Evolutionary conservation across 2,888 invertebrate species (phyloP).

Genomic region (Pseudococcus longispinus): DNA sequence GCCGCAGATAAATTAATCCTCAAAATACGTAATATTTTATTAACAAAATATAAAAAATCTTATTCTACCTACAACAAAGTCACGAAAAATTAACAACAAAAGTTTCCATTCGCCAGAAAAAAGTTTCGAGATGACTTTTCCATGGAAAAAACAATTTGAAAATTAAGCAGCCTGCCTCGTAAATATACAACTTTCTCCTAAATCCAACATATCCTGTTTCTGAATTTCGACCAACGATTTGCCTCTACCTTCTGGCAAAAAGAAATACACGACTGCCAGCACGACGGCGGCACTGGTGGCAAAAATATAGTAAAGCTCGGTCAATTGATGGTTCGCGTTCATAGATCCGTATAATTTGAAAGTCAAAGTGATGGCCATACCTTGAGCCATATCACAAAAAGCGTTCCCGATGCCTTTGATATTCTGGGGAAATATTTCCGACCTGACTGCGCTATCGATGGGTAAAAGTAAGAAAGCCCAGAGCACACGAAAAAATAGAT

Average conservation of each 20-base stretch:
- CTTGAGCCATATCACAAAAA: slow-evolving; percentile 27
- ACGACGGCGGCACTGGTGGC: not conserved
- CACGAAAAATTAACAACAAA: too few species aligned
- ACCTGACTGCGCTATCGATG: not conserved
- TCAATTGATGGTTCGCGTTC: not conserved
- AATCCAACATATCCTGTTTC: not conserved
- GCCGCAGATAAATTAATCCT: too few species aligned
- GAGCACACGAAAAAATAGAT: not conserved
- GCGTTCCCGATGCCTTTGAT: not conserved
- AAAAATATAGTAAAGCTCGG: not conserved
- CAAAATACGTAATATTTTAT: too few species aligned
- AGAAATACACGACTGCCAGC: not conserved
- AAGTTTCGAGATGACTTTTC: too few species aligned
- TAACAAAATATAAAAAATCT: too few species aligned
- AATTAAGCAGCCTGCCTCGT: not conserved
- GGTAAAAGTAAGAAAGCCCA: slow-evolving; percentile 24
- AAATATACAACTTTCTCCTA: not conserved
- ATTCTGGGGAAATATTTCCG: slow-evolving; percentile 1
- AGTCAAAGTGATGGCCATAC: not conserved
- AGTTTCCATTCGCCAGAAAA: too few species aligned
- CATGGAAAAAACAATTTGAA: not conserved
- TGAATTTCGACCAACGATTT: slow-evolving; percentile 1
- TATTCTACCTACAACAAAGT: too few species aligned
- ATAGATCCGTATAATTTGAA: not conserved
- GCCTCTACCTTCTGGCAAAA: not conserved